phyloP scores from a whole-genome alignment of 1,140 invertebrate species.

The Sitophilus oryzae region DNA sequence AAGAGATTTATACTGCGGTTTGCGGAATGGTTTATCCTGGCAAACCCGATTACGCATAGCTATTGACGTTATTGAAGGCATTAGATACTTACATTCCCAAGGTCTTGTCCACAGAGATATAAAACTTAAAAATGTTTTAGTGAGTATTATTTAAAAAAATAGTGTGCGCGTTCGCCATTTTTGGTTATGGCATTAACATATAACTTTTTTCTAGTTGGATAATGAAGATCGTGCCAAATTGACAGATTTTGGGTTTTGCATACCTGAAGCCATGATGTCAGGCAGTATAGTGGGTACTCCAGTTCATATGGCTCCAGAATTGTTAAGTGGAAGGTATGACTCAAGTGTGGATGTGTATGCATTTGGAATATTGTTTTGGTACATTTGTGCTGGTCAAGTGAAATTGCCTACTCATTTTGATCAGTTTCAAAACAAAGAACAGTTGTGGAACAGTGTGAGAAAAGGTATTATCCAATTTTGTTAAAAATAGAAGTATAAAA shows the following conservation, averaged over 20 bases:
- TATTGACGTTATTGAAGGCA: conserved; percentile 78
- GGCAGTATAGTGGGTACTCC: conserved; percentile 82
- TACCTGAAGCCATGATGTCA: conserved; percentile 87
- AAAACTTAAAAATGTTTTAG: conserved; percentile 84
- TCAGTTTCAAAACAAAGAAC: conserved; percentile 82
- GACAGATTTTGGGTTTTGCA: conserved; percentile 87
- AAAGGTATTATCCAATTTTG: conserved; percentile 61
- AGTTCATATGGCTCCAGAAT: conserved; percentile 89
- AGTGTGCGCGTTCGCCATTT: not conserved
- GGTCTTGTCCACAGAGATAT: conserved; percentile 86
- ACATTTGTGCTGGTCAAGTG: conserved; percentile 78
- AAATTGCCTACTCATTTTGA: conserved; percentile 76
- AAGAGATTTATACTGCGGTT: conserved; percentile 76
- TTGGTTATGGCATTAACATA: not conserved
- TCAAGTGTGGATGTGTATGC: conserved; percentile 86
- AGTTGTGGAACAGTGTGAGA: conserved; percentile 78
- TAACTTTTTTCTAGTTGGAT: conserved; percentile 52
- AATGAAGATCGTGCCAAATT: conserved; percentile 69
- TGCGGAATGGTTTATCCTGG: conserved; percentile 68
- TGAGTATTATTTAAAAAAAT: conserved; percentile 39
- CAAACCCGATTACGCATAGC: conserved; percentile 64
- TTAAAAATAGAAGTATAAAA: conserved; percentile 12
- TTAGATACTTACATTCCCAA: conserved; percentile 81
- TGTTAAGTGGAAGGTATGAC: conserved; percentile 76
- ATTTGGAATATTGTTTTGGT: conserved; percentile 90